Base-by-base conservation (phyloP, 2,797 vertebrate genomes). In the Benthosema pterotum region DNA sequence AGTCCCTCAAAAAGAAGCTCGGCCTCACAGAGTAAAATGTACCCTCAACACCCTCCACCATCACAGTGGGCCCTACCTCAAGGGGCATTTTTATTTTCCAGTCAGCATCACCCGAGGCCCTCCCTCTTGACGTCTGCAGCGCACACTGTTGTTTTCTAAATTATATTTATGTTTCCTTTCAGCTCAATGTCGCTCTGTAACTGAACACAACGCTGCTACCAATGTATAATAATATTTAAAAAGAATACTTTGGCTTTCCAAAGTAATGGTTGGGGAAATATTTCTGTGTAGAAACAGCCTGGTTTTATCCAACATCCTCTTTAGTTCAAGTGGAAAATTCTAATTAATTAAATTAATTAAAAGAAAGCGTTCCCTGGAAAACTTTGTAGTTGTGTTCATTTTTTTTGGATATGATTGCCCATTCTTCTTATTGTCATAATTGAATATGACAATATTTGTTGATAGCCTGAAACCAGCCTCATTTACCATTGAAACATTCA, bases 1-100 rank as follows among this genome's bases (percentile, higher is more conserved):
- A 96, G 85, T 97, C 96, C 69, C 87, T 98, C 89, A 98, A 98
- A 92, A 96, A 95, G 93, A 96, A 98, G 90, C 94, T 97, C 5
- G 94, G 94, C 56, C 89, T 97, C 69, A 89, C 90, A 49, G 89
- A 96, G 65, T 96, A 89, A 82, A 22, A 0, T 45, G 4, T 5
- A 5, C 11, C 16, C 11, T 18, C 15, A 28, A 16, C 45, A 52
- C 50, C 65, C 60, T n/a, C 11, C 47, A 18, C 42, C 12, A 5
- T 58, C 49, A 14, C 74, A 43, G 28, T 4, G 6, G 28, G 28
- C 42, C 56, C 28, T 51, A 57, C 56, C 28, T 7, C 17, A 11
- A 15, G 28, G 32, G 14, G 15, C 18, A n/a, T 28, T 11, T 52
- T n/a, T n/a, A n/a, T n/a, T n/a, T 59, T 52, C 53, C 55, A 69